These are phyloP conservation scores for Melanerpes formicivorus DNA, from an alignment of 2,113 vertebrate genomes.

Conservation along the genomic window DNA sequence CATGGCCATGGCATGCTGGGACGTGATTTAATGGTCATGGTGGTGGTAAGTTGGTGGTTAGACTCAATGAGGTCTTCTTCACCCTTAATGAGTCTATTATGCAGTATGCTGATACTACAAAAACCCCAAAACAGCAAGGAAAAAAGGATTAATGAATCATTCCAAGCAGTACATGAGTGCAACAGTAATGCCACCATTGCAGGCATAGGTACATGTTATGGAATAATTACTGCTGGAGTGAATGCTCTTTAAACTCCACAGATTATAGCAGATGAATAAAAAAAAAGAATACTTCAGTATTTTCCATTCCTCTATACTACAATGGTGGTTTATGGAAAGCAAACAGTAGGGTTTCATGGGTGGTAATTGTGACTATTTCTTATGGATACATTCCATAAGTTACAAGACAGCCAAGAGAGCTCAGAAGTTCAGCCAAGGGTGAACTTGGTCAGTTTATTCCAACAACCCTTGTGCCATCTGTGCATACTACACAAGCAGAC, in stretches of 20 bases:
- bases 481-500: neutral
- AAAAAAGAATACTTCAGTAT: neutral
- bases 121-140: neutral
- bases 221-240: neutral
- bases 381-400: neutral
- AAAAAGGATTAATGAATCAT: neutral
- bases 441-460: neutral
- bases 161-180: neutral
- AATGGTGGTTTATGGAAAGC: neutral
- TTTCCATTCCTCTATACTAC: neutral
- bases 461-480: neutral
- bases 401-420: neutral
- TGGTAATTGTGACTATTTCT: neutral
- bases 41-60: too few relatives aligned
- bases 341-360: neutral
- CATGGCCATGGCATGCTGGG: too few relatives aligned
- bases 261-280: neutral
- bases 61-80: too few relatives aligned
- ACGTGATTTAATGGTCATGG: too few relatives aligned
- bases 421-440: neutral
- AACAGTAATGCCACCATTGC: neutral
- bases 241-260: neutral
- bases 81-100: too few relatives aligned
- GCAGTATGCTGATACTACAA: neutral
- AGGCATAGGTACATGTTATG: neutral